These are phyloP conservation scores for Delia radicum DNA, from an alignment of 1,140 invertebrate species.

Conservation along the genomic window DNA sequence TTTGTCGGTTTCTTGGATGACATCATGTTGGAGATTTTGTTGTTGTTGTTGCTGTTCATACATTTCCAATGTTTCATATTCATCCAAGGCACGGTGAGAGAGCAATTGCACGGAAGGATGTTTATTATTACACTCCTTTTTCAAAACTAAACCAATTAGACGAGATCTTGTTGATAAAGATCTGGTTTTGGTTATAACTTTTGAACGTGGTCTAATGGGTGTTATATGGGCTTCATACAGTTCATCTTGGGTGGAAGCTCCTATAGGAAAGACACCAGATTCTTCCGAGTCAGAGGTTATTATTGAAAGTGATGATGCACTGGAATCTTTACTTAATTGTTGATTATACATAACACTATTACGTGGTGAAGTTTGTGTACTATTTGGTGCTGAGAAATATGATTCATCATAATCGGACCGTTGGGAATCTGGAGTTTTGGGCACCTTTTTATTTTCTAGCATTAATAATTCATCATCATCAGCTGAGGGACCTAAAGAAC, in stretches of 20 bases:
- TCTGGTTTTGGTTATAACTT: constrained; percentile 29
- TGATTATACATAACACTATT: constrained; percentile 37
- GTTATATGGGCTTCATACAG: neutral
- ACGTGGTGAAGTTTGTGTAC: constrained; percentile 29
- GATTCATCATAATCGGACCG: constrained; percentile 40
- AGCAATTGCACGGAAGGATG: neutral
- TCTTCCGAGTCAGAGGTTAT: constrained; percentile 36
- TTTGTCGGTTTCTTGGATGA: neutral
- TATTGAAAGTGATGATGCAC: neutral
- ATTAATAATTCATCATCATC: constrained; percentile 29
- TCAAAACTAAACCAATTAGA: constrained; percentile 43
- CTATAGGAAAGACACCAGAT: constrained; percentile 36
- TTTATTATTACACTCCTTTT: constrained; percentile 35
- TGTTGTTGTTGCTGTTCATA: neutral
- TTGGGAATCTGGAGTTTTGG: neutral
- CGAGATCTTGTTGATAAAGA: constrained; percentile 36
- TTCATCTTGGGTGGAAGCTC: neutral
- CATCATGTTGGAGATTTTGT: constrained; percentile 28
- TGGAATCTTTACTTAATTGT: neutral
- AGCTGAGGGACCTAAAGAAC: constrained; percentile 38
- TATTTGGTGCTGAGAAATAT: constrained; percentile 34
- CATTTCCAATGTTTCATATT: constrained; percentile 7
- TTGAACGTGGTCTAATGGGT: constrained; percentile 36
- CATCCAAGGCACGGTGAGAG: neutral
- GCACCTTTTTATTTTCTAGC: constrained; percentile 29